Conservation (phyloP, 2,113 vertebrate genomes). For the Hylia prasina region DNA sequence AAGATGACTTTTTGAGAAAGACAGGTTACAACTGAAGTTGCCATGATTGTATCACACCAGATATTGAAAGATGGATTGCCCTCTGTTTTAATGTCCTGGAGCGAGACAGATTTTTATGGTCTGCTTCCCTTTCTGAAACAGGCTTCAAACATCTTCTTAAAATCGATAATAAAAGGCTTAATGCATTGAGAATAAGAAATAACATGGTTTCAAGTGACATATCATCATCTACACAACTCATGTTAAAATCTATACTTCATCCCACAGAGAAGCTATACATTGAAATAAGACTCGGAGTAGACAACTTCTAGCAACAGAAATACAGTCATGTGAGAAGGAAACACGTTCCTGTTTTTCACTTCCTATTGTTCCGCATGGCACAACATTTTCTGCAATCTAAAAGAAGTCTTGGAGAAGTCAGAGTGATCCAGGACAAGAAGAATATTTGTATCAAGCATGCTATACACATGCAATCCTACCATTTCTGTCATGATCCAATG, state of each 20-base stretch:
- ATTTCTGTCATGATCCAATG: background rate
- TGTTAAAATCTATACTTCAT: background rate
- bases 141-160: background rate
- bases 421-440: background rate
- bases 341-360: background rate
- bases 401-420: background rate
- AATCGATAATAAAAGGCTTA: background rate
- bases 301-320: background rate
- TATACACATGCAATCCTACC: background rate
- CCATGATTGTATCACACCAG: background rate
- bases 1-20: constrained; percentile 5
- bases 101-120: background rate
- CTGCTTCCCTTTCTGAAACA: background rate
- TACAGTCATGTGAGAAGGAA: background rate
- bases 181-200: background rate
- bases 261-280: background rate
- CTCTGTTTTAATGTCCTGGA: background rate
- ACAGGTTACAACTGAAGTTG: background rate
- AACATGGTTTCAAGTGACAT: background rate
- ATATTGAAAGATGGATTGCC: background rate
- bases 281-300: background rate
- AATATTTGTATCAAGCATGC: background rate
- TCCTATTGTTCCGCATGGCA: background rate
- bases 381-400: background rate
- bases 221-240: background rate